These are phyloP conservation scores for Drosophila niveifrons DNA, from an alignment of 2,888 invertebrate species.

Conservation along the genomic window DNA sequence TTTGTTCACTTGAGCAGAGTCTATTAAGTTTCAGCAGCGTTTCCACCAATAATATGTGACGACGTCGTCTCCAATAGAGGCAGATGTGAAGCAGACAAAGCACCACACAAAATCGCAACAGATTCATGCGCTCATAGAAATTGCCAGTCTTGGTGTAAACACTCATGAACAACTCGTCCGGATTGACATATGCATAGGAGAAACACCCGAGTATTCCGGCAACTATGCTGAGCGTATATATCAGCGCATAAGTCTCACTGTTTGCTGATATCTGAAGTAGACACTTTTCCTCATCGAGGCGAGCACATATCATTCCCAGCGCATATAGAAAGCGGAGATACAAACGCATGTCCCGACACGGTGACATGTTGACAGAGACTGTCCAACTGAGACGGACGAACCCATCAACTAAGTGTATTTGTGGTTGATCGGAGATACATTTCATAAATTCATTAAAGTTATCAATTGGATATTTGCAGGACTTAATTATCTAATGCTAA, in stretches of 20 bases:
- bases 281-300: conserved; percentile 42
- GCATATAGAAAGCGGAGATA: conserved; percentile 46
- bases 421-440: conserved; percentile 14
- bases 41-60: conserved; percentile 49
- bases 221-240: conserved; percentile 19
- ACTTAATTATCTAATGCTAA: background rate
- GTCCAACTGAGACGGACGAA: background rate
- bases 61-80: conserved; percentile 52
- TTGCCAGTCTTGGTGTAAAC: conserved; percentile 64
- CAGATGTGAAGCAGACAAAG: conserved; percentile 45
- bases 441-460: background rate
- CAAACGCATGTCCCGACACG: conserved; percentile 47
- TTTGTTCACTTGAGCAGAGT: conserved; percentile 5
- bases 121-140: conserved; percentile 49
- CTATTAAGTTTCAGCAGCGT: conserved; percentile 45
- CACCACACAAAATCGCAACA: conserved; percentile 47
- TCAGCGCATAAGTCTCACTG: conserved; percentile 47
- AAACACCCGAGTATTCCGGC: conserved; percentile 16
- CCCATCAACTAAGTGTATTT: conserved; percentile 28
- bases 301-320: conserved; percentile 57
- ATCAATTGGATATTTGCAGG: conserved; percentile 8
- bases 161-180: conserved; percentile 28
- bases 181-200: conserved; percentile 23
- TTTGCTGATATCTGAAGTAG: conserved; percentile 38
- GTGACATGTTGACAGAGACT: conserved; percentile 50